Evolutionary conservation across 2,797 vertebrate species (phyloP).

Genomic region (Rhinogobio ventralis): DNA sequence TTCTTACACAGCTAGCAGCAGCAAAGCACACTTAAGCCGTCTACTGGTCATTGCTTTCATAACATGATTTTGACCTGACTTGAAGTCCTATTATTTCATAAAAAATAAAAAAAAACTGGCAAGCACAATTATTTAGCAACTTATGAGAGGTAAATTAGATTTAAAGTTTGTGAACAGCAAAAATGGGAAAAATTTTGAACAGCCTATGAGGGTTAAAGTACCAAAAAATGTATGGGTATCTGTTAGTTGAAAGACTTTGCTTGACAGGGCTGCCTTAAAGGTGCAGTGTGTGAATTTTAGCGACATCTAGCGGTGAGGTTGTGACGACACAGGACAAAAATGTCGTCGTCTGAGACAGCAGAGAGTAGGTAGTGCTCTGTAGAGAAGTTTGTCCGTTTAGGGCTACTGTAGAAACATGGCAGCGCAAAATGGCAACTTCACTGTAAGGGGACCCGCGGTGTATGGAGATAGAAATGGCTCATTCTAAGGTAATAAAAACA

Average conservation of each 20-base stretch:
- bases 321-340: too few species aligned
- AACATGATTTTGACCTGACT: neutral
- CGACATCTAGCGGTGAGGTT: too few species aligned
- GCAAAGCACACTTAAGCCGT: neutral
- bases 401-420: too few species aligned
- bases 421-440: too few species aligned
- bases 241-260: neutral
- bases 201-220: neutral
- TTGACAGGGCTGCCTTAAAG: neutral
- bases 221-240: neutral
- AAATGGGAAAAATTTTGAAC: neutral
- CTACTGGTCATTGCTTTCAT: neutral
- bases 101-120: neutral
- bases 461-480: too few species aligned
- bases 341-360: too few species aligned
- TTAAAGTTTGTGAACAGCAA: neutral
- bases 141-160: neutral
- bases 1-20: neutral
- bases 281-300: too few species aligned
- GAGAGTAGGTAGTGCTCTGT: too few species aligned
- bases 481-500: too few species aligned
- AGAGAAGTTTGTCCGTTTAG: too few species aligned
- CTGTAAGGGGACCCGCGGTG: too few species aligned
- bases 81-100: neutral
- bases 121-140: neutral